Evolutionary conservation across 2,888 invertebrate species (phyloP).

Genomic region (Archips xylosteana): DNA sequence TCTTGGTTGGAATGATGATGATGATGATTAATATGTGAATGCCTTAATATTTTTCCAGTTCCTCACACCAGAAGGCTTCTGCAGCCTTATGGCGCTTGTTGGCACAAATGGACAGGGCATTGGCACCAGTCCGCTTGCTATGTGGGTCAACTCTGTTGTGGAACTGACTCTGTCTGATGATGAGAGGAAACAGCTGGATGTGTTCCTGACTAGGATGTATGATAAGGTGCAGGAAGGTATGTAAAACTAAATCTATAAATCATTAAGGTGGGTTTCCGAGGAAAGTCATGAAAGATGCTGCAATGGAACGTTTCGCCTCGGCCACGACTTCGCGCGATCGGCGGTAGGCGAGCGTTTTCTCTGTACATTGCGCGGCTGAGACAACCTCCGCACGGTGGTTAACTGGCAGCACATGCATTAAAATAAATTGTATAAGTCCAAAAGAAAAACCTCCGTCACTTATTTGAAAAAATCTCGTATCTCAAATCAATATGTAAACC

Average conservation of each 20-base stretch:
- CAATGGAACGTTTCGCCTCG: too few species aligned
- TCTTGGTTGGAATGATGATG: too few species aligned
- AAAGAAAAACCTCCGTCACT: too few species aligned
- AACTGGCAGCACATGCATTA: too few species aligned
- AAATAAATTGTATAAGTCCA: too few species aligned
- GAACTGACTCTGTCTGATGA: conserved; percentile 88
- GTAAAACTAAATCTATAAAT: conserved; percentile 28
- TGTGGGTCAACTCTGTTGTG: conserved; percentile 93
- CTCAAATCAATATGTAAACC: too few species aligned
- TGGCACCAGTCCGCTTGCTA: conserved; percentile 94
- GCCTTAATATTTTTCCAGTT: conserved; percentile 70
- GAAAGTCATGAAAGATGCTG: neutral
- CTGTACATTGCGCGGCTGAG: too few species aligned
- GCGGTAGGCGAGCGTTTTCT: too few species aligned
- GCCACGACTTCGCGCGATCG: too few species aligned
- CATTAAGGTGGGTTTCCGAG: neutral
- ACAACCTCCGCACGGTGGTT: too few species aligned
- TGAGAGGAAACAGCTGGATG: conserved; percentile 89
- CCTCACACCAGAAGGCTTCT: conserved; percentile 94
- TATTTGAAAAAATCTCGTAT: too few species aligned
- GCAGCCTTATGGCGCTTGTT: conserved; percentile 87
- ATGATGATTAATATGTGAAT: neutral
- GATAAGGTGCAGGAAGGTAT: conserved; percentile 92
- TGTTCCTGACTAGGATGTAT: conserved; percentile 93
- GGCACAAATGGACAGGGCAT: conserved; percentile 99